Evolutionary conservation across 2,797 vertebrate species (phyloP).

Genomic region (Enteromius argenteus): DNA sequence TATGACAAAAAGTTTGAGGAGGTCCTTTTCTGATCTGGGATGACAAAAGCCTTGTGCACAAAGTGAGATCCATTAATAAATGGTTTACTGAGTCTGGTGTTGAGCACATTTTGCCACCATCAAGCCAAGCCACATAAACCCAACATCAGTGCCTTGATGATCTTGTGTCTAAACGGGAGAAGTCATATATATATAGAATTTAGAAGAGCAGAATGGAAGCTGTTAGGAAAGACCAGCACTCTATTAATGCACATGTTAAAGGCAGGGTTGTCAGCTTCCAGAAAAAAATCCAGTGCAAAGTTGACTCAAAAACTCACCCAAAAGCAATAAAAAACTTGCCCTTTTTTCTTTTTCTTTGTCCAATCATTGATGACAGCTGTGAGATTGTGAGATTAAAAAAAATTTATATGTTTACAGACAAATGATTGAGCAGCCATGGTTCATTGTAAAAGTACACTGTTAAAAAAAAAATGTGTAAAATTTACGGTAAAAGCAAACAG

Average conservation of each 20-base stretch:
- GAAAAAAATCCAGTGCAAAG: not conserved
- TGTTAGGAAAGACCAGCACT: not conserved
- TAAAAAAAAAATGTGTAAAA: no score
- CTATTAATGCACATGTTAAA: not conserved
- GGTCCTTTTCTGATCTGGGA: not conserved
- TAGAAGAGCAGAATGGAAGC: not conserved
- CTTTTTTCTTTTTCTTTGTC: not conserved
- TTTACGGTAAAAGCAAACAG: no score
- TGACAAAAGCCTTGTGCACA: not conserved
- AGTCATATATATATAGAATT: not conserved
- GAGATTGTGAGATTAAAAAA: not conserved
- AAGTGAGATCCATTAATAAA: not conserved
- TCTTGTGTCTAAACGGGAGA: not conserved
- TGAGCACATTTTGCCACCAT: not conserved
- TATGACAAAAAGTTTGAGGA: not conserved
- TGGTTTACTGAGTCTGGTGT: not conserved
- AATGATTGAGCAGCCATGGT: not conserved
- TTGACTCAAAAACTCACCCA: not conserved
- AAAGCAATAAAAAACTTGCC: not conserved
- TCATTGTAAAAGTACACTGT: not conserved
- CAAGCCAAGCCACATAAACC: not conserved
- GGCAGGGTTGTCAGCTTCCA: not conserved
- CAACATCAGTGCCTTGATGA: conserved; percentile 4
- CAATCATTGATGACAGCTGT: not conserved
- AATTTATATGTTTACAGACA: not conserved